Evolutionary conservation across 2,113 vertebrate species (phyloP).

Genomic region (Syngnathoides biaculeatus): DNA sequence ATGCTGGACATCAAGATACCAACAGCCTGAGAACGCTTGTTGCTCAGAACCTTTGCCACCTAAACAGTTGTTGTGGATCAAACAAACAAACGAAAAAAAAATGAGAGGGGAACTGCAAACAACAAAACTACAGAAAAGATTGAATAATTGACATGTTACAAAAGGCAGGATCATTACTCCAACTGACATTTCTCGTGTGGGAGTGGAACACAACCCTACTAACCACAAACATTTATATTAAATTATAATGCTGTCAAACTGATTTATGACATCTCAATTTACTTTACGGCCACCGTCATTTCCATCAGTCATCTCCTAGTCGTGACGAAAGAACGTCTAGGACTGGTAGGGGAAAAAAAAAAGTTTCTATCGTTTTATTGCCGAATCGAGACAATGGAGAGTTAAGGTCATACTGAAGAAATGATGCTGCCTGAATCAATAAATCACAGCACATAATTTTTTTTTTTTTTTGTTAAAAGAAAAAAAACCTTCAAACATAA

Average conservation of each 20-base stretch:
- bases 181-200: slow-evolving; percentile 29
- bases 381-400: neutral
- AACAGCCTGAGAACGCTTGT: slow-evolving; percentile 96
- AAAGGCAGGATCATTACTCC: slow-evolving; percentile 14
- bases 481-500: too few relatives aligned
- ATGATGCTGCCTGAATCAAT: neutral
- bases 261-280: slow-evolving; percentile 21
- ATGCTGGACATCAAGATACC: slow-evolving; percentile 80
- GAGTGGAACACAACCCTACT: slow-evolving; percentile 17
- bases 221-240: slow-evolving; percentile 35
- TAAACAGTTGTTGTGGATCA: slow-evolving; percentile 38
- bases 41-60: slow-evolving; percentile 93
- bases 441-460: too few relatives aligned
- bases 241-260: slow-evolving; percentile 34
- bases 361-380: neutral
- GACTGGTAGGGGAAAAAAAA: neutral
- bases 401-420: neutral
- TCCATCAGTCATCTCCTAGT: slow-evolving; percentile 28
- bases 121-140: neutral
- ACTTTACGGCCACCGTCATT: slow-evolving; percentile 13
- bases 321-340: neutral
- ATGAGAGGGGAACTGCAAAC: neutral
- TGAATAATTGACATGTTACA: slow-evolving; percentile 20
- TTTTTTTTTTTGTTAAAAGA: neutral
- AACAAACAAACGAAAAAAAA: neutral